Percentiles rank a stretch among this genome's conserved stretches.
Evolutionary conservation across 1,140 invertebrate genomes (phyloP).

Genomic region (Caenorhabditis remanei): DNA sequence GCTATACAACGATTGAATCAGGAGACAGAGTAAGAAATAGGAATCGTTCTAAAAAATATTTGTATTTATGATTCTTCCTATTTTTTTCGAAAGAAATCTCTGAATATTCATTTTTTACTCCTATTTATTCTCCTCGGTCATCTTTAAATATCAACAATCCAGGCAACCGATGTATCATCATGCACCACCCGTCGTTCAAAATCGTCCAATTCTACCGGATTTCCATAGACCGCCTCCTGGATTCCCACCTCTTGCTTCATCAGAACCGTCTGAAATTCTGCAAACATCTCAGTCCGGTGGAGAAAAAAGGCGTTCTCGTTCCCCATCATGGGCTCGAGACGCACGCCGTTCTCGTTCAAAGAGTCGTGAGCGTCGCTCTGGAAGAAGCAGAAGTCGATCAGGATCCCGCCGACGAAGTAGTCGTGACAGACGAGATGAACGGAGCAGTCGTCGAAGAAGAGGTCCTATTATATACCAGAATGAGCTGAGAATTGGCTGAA

Average conservation of each 20-base stretch:
- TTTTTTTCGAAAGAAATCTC: not conserved
- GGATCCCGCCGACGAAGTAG: conserved; percentile 11
- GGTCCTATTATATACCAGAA: conserved; percentile 45
- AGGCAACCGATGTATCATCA: conserved; percentile 5
- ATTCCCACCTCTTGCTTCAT: not conserved
- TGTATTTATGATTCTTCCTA: not conserved
- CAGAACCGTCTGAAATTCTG: not conserved
- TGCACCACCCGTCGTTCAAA: not conserved
- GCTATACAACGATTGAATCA: conserved; percentile 19
- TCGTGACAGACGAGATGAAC: conserved; percentile 8
- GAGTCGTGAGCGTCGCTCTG: conserved; percentile 31
- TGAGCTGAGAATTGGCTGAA: conserved; percentile 42
- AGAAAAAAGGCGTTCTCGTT: conserved; percentile 9
- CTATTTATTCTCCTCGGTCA: too few relatives aligned
- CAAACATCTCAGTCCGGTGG: not conserved
- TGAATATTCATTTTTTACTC: not conserved
- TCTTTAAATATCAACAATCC: not conserved
- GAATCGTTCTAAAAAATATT: not conserved
- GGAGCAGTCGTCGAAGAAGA: conserved; percentile 44
- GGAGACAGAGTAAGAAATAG: conserved; percentile 30
- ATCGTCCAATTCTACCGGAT: conserved; percentile 2
- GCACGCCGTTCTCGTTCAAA: conserved; percentile 53
- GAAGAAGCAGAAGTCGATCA: conserved; percentile 54
- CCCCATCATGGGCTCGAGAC: conserved; percentile 28
- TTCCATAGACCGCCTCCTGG: conserved; percentile 16